Percentiles rank a stretch among this genome's conserved stretches.
Evolutionary conservation across 2,113 vertebrate species (phyloP).

Genomic region (Rhinopomastus cyanomelas): DNA sequence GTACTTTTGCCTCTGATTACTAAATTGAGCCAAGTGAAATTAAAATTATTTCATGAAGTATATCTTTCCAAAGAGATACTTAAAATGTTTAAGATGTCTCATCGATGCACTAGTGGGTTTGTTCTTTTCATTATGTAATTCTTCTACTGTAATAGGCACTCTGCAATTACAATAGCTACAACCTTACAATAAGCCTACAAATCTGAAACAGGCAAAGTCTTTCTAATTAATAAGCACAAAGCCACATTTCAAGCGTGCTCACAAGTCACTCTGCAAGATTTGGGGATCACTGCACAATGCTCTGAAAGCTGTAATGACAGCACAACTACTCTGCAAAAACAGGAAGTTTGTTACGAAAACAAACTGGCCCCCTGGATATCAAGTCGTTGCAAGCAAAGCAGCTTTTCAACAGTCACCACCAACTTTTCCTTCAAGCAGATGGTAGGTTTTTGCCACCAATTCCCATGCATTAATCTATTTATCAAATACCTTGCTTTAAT

Average conservation of each 20-base stretch:
- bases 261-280: conserved; percentile 31
- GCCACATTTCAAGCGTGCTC: conserved; percentile 57
- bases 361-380: conserved; percentile 69
- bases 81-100: neutral
- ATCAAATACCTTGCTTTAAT: neutral
- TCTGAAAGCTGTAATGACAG: conserved; percentile 69
- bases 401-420: conserved; percentile 48
- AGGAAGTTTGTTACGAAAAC: conserved; percentile 74
- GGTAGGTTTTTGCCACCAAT: neutral
- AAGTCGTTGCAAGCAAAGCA: conserved; percentile 43
- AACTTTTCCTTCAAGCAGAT: neutral
- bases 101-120: conserved; percentile 14
- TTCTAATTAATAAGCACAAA: conserved; percentile 39
- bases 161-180: conserved; percentile 36
- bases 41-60: neutral
- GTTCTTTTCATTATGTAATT: conserved; percentile 51
- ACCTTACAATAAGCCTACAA: conserved; percentile 46
- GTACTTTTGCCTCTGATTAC: neutral
- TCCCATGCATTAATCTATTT: neutral
- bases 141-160: conserved; percentile 36
- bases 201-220: conserved; percentile 44
- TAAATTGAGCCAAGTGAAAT: neutral
- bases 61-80: neutral
- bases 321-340: conserved; percentile 65
- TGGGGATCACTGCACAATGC: conserved; percentile 55